A percentile compares a stretch with the other conserved stretches of the same genome.
Evolutionary conservation across 2,797 vertebrate genomes (phyloP).

Genomic region (Neostethus bicornis): DNA sequence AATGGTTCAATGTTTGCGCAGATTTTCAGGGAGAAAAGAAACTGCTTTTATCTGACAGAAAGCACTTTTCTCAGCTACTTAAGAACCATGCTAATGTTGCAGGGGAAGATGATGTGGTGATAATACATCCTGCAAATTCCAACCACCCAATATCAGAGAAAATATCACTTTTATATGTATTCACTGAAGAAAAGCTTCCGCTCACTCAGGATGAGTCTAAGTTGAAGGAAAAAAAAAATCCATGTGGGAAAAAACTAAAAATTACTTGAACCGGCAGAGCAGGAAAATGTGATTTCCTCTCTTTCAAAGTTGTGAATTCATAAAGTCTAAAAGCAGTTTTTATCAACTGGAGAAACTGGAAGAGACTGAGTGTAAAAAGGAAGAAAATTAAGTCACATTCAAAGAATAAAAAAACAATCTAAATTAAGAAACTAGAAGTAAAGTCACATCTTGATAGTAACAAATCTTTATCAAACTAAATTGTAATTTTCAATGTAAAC

Average conservation of each 20-base stretch:
- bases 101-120: conserved; percentile 42
- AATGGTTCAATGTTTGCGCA: conserved; percentile 36
- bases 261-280: neutral
- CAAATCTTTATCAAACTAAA: too few relatives aligned
- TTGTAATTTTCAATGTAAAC: too few relatives aligned
- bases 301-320: conserved; percentile 31
- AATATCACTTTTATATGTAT: conserved; percentile 57
- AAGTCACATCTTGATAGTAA: too few relatives aligned
- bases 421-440: too few relatives aligned
- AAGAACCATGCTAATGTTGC: conserved; percentile 71
- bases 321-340: conserved; percentile 30
- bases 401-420: too few relatives aligned
- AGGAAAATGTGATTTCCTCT: neutral
- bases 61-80: conserved; percentile 65
- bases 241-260: neutral
- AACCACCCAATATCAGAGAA: conserved; percentile 50
- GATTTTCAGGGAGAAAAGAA: conserved; percentile 51
- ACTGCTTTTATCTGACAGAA: conserved; percentile 59
- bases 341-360: conserved; percentile 6
- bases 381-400: too few relatives aligned
- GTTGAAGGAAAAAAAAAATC: conserved; percentile 18
- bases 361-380: conserved; percentile 8
- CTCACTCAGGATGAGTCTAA: conserved; percentile 18
- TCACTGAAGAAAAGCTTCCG: conserved; percentile 42
- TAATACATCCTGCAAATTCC: conserved; percentile 51